Conservation (phyloP, 2,113 vertebrate species). For the Myotis brandtii region DNA sequence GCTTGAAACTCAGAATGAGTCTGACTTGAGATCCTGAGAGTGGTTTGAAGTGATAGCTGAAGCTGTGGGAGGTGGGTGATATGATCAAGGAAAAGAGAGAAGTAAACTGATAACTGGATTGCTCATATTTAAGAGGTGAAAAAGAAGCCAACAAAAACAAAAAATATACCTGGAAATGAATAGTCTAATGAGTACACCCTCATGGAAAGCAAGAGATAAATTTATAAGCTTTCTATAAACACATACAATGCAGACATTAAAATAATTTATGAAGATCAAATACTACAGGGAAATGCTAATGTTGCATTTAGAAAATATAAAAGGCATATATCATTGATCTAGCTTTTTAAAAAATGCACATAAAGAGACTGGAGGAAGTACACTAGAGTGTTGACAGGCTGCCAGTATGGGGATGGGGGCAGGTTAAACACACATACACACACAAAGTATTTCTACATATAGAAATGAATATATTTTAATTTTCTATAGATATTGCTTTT, state of each 20-base stretch:
- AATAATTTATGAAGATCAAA: slow-evolving; percentile 48
- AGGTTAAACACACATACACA: not conserved
- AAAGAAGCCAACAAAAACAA: slow-evolving; percentile 25
- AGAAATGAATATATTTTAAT: not conserved
- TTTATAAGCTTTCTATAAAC: slow-evolving; percentile 22
- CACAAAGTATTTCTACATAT: not conserved
- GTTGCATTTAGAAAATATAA: slow-evolving; percentile 34
- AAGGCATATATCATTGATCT: not conserved
- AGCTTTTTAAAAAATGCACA: not conserved
- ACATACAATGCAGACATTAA: not conserved
- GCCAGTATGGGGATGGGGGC: not conserved
- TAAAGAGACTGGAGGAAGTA: not conserved
- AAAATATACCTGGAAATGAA: slow-evolving; percentile 1
- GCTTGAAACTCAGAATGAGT: not conserved
- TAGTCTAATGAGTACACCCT: not conserved
- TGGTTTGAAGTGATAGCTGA: not conserved
- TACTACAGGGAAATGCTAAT: not conserved
- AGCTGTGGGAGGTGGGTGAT: not conserved
- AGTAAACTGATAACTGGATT: not conserved
- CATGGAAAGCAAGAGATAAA: not conserved
- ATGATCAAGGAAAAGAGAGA: not conserved
- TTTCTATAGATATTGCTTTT: slow-evolving; percentile 22
- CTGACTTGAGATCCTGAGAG: not conserved
- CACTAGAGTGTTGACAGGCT: not conserved
- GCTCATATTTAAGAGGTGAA: not conserved